Base-by-base conservation (phyloP, 2,797 vertebrate species). In the Sebastes trivittatus region DNA sequence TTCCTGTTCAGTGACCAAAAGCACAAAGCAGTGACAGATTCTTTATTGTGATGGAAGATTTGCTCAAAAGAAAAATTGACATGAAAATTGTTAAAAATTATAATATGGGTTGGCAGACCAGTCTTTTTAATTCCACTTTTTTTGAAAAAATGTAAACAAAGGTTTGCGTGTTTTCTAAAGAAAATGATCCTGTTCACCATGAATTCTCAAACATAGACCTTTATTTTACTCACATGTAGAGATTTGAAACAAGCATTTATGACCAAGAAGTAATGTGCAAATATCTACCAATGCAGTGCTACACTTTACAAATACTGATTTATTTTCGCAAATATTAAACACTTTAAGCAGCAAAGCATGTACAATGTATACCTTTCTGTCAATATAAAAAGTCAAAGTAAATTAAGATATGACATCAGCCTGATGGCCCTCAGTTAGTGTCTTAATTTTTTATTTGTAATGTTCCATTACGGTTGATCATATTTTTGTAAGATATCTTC, bases 31-130 rank as follows among this genome's bases (percentile, higher is more conserved):
- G 42, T 10, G 27, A 66, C 42, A 60, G 42, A 76, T 38, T 70
- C 13, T 62, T 81, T 62, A 71, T 58, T 61, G 54, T 23, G 54
- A 75, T 76, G 59, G 22, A 75, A 63, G n/a, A 71, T 76, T 32
- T 1, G 7, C 25, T 42, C 42, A 55, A 23, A 60, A 63, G 22
- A n/a, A 52, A 32, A n/a, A 25, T 1, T 11, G 3, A 30, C 23
- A 54, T 22, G 5, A 11, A n/a, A 64, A 52, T 30, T 56, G 6
- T 23, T 25, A 20, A 72, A 64, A 11, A 42, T 71, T 75, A 7
- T 46, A 7, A 46, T 61, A 34, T 14, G 2, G 13, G 9, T 61
- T 32, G 7, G n/a, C 7, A 59, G 38, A 20, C 11, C 10, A 59
- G 30, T 20, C 6, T 34, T 34, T 58, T 10, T 36, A 29, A 27